phyloP scores from a whole-genome alignment of 1,140 invertebrate species.

The Drosophila rhopaloa region DNA sequence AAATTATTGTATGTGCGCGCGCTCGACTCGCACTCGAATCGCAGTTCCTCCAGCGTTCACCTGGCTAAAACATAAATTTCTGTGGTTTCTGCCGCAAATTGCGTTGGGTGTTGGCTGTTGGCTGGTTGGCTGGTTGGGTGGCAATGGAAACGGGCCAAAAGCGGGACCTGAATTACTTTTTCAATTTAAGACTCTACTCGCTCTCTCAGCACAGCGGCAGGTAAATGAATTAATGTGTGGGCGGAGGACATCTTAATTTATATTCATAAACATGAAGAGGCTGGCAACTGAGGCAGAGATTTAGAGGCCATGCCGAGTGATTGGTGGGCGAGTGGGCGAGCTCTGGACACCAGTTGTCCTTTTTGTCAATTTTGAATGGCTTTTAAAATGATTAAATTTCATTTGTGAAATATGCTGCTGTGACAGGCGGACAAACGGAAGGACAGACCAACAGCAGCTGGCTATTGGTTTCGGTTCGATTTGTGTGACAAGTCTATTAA shows the following conservation, averaged over 20 bases:
- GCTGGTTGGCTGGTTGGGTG: conserved; percentile 18
- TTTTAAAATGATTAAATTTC: conserved; percentile 81
- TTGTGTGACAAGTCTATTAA: conserved; percentile 40
- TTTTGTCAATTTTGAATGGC: conserved; percentile 71
- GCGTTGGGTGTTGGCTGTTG: conserved; percentile 34
- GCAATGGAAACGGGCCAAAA: conserved; percentile 41
- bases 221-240: conserved; percentile 76
- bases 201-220: conserved; percentile 44
- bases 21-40: conserved; percentile 64
- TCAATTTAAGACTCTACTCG: conserved; percentile 68
- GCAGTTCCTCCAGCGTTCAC: conserved; percentile 19
- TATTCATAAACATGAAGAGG: conserved; percentile 52
- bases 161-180: conserved; percentile 72
- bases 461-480: conserved; percentile 43
- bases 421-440: conserved; percentile 25
- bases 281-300: conserved; percentile 12
- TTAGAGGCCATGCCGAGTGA: conserved; percentile 12
- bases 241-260: conserved; percentile 59
- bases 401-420: conserved; percentile 51
- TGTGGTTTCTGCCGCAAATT: conserved; percentile 74
- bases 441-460: conserved; percentile 17
- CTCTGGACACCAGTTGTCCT: conserved; percentile 50
- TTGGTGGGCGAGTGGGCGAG: background rate
- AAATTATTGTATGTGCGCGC: conserved; percentile 82
- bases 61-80: conserved; percentile 72